Conservation (phyloP, 2,113 vertebrate genomes). For the Myocastor coypus region DNA sequence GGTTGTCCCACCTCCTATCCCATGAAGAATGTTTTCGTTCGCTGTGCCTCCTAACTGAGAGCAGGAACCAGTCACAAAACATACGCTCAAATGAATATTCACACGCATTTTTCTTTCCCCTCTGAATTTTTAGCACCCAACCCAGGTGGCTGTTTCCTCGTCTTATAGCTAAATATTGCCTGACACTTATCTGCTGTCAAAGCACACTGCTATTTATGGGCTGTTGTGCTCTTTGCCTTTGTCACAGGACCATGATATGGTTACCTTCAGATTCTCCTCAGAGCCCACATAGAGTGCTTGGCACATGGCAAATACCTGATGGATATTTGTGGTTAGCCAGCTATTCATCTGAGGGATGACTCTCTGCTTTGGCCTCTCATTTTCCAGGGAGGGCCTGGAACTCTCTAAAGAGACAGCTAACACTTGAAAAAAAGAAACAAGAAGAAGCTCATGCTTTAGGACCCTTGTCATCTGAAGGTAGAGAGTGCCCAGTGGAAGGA, state of each 20-base stretch:
- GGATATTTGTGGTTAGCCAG: background rate
- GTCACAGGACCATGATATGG: fast-evolving
- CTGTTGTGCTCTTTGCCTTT: background rate
- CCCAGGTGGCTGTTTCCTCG: background rate
- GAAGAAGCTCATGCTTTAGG: background rate
- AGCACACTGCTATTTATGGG: background rate
- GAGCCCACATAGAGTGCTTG: background rate
- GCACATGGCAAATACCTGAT: background rate
- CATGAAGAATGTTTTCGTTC: background rate
- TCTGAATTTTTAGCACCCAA: background rate
- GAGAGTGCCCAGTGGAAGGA: background rate
- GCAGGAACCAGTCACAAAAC: background rate
- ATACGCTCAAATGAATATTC: background rate
- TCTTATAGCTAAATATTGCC: background rate
- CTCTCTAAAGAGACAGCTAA: constrained; percentile 34
- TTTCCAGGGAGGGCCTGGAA: constrained; percentile 27
- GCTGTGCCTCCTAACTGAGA: background rate
- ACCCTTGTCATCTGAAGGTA: background rate
- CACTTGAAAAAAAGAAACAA: background rate
- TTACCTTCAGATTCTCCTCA: background rate
- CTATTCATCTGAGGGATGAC: background rate
- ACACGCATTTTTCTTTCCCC: background rate
- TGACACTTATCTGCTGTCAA: background rate
- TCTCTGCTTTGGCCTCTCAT: background rate
- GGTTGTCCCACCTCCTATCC: background rate